Conservation (phyloP, 2,113 vertebrate species). For the Heliornis fulica region DNA sequence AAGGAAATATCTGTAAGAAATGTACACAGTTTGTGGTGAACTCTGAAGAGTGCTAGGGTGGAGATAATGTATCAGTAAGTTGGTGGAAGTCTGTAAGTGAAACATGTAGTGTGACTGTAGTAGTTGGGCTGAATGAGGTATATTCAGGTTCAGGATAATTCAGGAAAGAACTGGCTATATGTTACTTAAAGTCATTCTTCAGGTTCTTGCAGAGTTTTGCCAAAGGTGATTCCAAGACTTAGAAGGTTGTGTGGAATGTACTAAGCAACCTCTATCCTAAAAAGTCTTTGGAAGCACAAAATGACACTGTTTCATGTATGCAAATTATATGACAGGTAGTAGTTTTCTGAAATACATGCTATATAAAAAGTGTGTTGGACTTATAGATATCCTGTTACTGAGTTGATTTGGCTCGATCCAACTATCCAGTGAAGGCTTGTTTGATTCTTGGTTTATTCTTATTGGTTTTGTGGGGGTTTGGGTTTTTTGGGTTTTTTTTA, state of each 20-base stretch:
- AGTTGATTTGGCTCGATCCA: not conserved
- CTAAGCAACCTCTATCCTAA: not conserved
- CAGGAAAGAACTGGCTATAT: not conserved
- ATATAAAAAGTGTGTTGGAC: not conserved
- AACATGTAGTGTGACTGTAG: not conserved
- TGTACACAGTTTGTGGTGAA: not conserved
- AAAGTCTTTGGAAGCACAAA: not conserved
- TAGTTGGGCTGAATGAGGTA: not conserved
- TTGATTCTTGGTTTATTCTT: no score
- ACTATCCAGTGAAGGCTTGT: not conserved
- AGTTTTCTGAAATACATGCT: not conserved
- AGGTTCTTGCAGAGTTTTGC: not conserved
- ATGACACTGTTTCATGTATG: not conserved
- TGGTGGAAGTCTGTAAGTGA: not conserved
- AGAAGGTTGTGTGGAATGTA: not conserved
- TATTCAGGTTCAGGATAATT: not conserved
- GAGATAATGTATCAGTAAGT: not conserved
- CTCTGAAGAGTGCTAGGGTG: not conserved
- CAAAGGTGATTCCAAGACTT: not conserved
- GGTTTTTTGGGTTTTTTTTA: not conserved
- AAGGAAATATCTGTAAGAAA: not conserved
- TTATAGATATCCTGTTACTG: not conserved
- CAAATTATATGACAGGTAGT: not conserved
- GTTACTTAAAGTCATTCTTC: not conserved
- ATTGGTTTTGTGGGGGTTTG: no score